phyloP scores from a whole-genome alignment of 2,113 vertebrate species.

The Trematomus loennbergii region DNA sequence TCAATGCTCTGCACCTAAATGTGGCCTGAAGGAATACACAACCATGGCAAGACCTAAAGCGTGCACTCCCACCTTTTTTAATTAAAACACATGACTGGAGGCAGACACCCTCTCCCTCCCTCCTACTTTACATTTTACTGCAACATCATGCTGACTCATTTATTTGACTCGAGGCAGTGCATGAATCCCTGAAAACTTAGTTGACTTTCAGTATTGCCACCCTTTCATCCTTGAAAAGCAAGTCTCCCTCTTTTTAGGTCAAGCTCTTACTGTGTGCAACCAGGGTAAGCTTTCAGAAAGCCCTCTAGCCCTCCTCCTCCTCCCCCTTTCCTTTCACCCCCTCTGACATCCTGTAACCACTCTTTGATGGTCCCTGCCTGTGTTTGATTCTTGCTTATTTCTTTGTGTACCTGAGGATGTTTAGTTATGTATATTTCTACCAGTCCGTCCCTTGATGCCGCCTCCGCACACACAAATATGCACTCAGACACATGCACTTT shows the following conservation, averaged over 20 bases:
- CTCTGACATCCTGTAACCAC: slow-evolving; percentile 68
- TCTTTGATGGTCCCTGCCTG: slow-evolving; percentile 68
- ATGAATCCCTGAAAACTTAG: slow-evolving; percentile 51
- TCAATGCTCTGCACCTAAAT: slow-evolving; percentile 5
- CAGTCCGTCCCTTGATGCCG: neutral
- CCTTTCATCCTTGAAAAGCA: slow-evolving; percentile 75
- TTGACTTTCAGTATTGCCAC: slow-evolving; percentile 57
- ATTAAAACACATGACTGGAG: slow-evolving; percentile 71
- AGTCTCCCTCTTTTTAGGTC: slow-evolving; percentile 65
- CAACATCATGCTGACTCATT: slow-evolving; percentile 74
- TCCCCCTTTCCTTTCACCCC: slow-evolving; percentile 49
- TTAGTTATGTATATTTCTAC: slow-evolving; percentile 70
- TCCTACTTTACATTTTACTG: slow-evolving; percentile 34
- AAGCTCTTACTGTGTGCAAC: slow-evolving; percentile 57
- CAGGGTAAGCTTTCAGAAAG: slow-evolving; percentile 46
- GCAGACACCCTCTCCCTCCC: neutral
- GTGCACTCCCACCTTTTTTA: slow-evolving; percentile 53
- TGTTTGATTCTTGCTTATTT: slow-evolving; percentile 54
- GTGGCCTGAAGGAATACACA: slow-evolving; percentile 21
- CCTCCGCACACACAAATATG: slow-evolving; percentile 24
- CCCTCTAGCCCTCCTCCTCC: slow-evolving; percentile 23
- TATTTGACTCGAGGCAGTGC: slow-evolving; percentile 41
- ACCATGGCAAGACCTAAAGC: slow-evolving; percentile 17
- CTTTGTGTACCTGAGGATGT: slow-evolving; percentile 68
- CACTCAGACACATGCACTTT: slow-evolving; percentile 34